Evolutionary conservation across 1,140 invertebrate genomes (phyloP).

Genomic region (Pogonognathellus flavescens): DNA sequence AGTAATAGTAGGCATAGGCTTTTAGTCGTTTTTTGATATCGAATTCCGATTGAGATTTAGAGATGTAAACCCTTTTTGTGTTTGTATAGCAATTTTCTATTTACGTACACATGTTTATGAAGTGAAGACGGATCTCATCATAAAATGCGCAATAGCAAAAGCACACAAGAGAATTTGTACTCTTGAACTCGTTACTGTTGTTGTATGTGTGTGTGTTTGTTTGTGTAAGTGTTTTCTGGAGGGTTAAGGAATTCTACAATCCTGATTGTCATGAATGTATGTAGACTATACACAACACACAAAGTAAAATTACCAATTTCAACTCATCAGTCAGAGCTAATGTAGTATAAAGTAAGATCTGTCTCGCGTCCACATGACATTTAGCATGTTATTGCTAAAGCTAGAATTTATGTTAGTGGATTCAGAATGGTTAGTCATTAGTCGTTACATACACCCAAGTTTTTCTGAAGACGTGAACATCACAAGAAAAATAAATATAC

Average conservation of each 20-base stretch:
- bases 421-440: slow-evolving; percentile 20
- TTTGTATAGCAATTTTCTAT: neutral
- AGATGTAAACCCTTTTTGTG: neutral
- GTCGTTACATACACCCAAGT: slow-evolving; percentile 1
- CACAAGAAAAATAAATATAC: slow-evolving; percentile 47
- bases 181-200: slow-evolving; percentile 37
- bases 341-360: too few relatives aligned
- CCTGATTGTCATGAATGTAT: too few relatives aligned
- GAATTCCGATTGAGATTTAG: slow-evolving; percentile 1
- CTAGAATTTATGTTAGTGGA: neutral
- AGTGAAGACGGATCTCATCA: too few relatives aligned
- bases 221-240: too few relatives aligned
- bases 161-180: slow-evolving; percentile 43
- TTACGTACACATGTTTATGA: too few relatives aligned
- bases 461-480: slow-evolving; percentile 25
- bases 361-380: too few relatives aligned
- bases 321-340: too few relatives aligned
- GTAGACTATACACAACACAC: too few relatives aligned
- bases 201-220: neutral
- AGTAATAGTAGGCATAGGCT: too few relatives aligned
- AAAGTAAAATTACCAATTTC: too few relatives aligned
- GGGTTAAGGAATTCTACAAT: too few relatives aligned
- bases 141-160: neutral
- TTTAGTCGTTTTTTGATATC: neutral
- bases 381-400: too few relatives aligned